These are phyloP conservation scores for Triplophysa bombifrons DNA, from an alignment of 2,797 vertebrate species.

Conservation along the genomic window DNA sequence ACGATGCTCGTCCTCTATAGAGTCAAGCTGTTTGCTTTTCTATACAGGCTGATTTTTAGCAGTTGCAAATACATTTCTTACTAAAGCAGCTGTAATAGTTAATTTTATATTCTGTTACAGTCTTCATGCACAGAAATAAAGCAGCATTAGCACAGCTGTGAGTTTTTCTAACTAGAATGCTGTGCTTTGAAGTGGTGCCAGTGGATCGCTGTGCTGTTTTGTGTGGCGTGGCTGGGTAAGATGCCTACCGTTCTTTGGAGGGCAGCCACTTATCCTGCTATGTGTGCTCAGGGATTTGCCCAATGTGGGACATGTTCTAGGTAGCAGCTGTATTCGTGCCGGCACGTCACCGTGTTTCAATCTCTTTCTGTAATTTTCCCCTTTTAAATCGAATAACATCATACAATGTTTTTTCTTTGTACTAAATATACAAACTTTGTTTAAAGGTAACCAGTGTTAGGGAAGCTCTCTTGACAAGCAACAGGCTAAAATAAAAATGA, in stretches of 20 bases:
- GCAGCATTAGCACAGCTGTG: neutral
- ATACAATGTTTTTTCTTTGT: neutral
- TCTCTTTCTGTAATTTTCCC: conserved; percentile 20
- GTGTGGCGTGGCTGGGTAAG: conserved; percentile 48
- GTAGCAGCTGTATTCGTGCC: conserved; percentile 28
- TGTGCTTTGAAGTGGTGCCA: conserved; percentile 56
- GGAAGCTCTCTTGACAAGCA: too few species aligned
- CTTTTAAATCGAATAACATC: neutral
- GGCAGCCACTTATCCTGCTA: conserved; percentile 43
- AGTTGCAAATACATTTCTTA: neutral
- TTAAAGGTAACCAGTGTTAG: too few species aligned
- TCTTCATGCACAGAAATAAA: neutral
- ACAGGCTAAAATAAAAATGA: too few species aligned
- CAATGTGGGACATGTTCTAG: conserved; percentile 33
- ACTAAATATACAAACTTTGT: too few species aligned
- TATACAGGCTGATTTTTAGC: conserved; percentile 2
- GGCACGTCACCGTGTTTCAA: conserved; percentile 18
- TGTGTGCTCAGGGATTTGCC: conserved; percentile 38
- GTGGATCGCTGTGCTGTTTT: conserved; percentile 52
- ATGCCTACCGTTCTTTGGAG: conserved; percentile 51
- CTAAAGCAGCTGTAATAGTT: neutral
- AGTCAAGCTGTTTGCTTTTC: conserved; percentile 4
- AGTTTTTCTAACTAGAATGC: conserved; percentile 24
- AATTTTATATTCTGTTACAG: conserved; percentile 3
- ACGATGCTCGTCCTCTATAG: neutral